Evolutionary conservation across 1,140 invertebrate species (phyloP).

Genomic region (Asbolus verrucosus): DNA sequence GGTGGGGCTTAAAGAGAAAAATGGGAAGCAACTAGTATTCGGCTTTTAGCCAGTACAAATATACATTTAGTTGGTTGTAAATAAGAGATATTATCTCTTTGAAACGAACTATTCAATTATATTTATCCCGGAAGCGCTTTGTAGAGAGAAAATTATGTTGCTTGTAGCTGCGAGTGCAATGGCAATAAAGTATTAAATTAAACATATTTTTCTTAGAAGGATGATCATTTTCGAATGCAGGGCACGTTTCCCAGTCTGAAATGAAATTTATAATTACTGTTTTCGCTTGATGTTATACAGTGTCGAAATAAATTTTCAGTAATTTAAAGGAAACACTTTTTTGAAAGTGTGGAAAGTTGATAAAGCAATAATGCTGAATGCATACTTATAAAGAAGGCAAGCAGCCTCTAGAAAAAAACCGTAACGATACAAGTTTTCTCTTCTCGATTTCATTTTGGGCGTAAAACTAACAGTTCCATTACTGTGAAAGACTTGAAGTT

Average conservation of each 20-base stretch:
- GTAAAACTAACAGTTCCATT: conserved; percentile 59
- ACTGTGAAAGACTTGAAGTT: conserved; percentile 56
- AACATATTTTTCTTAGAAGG: conserved; percentile 33
- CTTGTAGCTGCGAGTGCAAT: conserved; percentile 27
- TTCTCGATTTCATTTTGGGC: conserved; percentile 57
- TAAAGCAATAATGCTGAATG: conserved; percentile 49
- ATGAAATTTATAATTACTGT: conserved; percentile 35
- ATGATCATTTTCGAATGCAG: conserved; percentile 17
- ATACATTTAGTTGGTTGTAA: conserved; percentile 12
- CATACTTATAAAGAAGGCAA: conserved; percentile 41
- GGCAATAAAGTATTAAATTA: conserved; percentile 34
- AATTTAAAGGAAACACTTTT: conserved; percentile 8
- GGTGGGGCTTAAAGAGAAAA: neutral
- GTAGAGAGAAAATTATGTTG: conserved; percentile 20
- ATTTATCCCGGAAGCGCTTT: conserved; percentile 31
- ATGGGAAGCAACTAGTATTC: neutral
- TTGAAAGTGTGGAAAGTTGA: conserved; percentile 42
- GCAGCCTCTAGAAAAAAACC: conserved; percentile 40
- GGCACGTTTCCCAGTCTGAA: conserved; percentile 27
- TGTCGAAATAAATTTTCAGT: conserved; percentile 16
- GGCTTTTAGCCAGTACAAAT: neutral
- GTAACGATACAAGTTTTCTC: conserved; percentile 55
- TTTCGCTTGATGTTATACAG: conserved; percentile 21
- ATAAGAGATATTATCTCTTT: conserved; percentile 20
- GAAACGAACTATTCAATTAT: conserved; percentile 39